phyloP scores from a whole-genome alignment of 2,797 vertebrate species.

The Tapera naevia region DNA sequence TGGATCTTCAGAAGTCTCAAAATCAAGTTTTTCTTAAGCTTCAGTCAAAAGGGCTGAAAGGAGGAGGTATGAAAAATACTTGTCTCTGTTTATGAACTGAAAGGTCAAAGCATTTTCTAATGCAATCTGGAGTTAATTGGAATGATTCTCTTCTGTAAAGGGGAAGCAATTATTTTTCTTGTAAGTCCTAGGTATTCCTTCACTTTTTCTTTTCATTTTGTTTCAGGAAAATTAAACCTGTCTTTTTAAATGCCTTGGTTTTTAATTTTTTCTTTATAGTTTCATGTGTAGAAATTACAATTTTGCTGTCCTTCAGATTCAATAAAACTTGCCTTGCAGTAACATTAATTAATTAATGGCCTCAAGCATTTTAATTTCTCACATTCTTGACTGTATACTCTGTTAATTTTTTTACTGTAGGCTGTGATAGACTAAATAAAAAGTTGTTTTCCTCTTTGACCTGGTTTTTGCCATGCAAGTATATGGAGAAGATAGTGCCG shows the following conservation, averaged over 20 bases:
- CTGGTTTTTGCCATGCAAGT: not conserved
- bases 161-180: not conserved
- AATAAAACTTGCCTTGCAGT: not conserved
- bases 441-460: not conserved
- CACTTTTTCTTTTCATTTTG: not conserved
- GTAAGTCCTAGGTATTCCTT: not conserved
- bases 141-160: not conserved
- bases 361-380: not conserved
- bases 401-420: not conserved
- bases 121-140: not conserved
- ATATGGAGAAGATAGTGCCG: not conserved
- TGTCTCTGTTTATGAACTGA: not conserved
- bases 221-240: not conserved
- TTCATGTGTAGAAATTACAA: not conserved
- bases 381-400: not conserved
- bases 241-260: not conserved
- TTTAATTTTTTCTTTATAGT: not conserved
- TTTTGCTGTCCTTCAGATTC: not conserved
- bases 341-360: not conserved
- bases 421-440: not conserved
- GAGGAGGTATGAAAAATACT: conserved; percentile 86
- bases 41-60: conserved; percentile 89
- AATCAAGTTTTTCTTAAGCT: conserved; percentile 86
- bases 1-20: conserved; percentile 79
- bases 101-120: not conserved